Evolutionary conservation across 2,113 vertebrate genomes (phyloP), one percentile per base, ranked within the genome.

Genomic region (Xerus inauris): DNA sequence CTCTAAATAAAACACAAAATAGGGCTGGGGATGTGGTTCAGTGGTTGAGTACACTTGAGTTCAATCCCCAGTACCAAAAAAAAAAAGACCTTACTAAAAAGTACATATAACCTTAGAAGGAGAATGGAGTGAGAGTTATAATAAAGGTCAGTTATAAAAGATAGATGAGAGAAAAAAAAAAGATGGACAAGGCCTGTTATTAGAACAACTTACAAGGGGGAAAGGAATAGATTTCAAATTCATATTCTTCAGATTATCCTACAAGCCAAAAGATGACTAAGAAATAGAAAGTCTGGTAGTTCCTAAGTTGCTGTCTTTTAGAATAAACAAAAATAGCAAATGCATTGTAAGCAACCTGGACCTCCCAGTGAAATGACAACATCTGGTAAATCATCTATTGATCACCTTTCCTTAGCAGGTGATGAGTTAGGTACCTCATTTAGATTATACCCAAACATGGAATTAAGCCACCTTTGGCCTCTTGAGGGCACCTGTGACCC

Each of bases 221-320:
- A 85, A 75, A 82, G 26, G 30, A 94, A 83, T 22, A 79, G 71
- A 77, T n/a, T 12, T 91, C 38, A 87, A 84, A 40, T 80, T 89
- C 64, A 47, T n/a, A 79, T 54, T 97, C 40, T 64, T 88, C 19
- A 62, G 38, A 49, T 24, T 88, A 32, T 22, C 38, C 10, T 62
- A 73, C 30, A 67, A n/a, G 89, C 4, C 59, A 45, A 51, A 38
- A 71, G 16, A 35, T 40, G 51, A 81, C 42, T 89, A 32, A n/a
- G 83, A 93, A 91, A 38, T 14, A 40, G 11, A 30, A 84, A 76
- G 59, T 76, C 72, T 80, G 40, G 35, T 75, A 77, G 87, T 84
- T 85, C n/a, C 72, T 59, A 73, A 45, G 65, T 79, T 42, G 51
- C 67, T 59, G 32, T 91, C 69, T 80, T 69, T 88, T 7, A 86